Evolutionary conservation across 2,888 invertebrate species (phyloP), one percentile per base, ranked within the genome.

Genomic region (Biston betularia): DNA sequence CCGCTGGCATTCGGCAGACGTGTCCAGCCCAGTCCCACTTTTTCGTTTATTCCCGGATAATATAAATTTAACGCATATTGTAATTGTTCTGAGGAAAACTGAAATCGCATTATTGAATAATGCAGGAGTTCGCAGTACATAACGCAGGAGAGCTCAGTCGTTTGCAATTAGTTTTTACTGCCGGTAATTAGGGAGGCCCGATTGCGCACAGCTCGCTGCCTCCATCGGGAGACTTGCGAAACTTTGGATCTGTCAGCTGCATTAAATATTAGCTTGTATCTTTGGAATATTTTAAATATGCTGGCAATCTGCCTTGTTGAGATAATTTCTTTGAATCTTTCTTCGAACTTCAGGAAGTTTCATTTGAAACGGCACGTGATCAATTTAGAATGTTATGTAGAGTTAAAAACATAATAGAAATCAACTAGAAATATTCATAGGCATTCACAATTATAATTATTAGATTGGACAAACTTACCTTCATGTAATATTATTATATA

Each of bases 101-200:
- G 40, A n/a, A 42, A 65, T 56, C 48, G 59, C 34, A 65, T 66
- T 71, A 76, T 78, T 76, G 65, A 54, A 50, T 52, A 73, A 74
- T 73, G 58, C 75, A 72, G 74, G 78, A 77, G 83, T 83, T 79
- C 72, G 76, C 73, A 77, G 73, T 75, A 74, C 72, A 70, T 74
- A 71, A 72, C 69, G 69, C 64, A 67, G 70, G 63, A 72, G 77
- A 71, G 77, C 76, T 77, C 80, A 75, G 80, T 83, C 84, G 85
- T 79, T 85, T 79, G 86, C 88, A 89, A 90, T 90, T 90, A 89
- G 88, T 91, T 90, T 90, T 91, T 90, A 89, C 89, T 88, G 86
- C 82, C 81, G 81, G 88, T 90, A 90, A 90, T 90, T 89, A 89
- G 88, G 86, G 86, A 81, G 83, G 79, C 86, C 85, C 87, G 88